phyloP scores from a whole-genome alignment of 1,140 invertebrate species.

The Camponotus vicinus region DNA sequence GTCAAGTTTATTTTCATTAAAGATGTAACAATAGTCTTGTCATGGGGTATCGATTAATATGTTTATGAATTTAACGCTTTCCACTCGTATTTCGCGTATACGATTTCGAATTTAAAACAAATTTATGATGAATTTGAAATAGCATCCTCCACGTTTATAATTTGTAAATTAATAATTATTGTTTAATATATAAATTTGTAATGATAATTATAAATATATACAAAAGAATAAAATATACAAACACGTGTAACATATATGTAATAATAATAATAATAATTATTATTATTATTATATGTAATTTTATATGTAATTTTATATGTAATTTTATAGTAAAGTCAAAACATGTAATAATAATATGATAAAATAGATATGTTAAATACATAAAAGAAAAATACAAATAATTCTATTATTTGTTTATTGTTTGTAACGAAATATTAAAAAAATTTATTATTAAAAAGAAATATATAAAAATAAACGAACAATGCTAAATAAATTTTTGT shows the following conservation, averaged over 20 bases:
- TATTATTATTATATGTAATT: too few relatives aligned
- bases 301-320: too few relatives aligned
- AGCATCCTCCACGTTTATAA: conserved; percentile 23
- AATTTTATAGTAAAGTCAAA: conserved; percentile 10
- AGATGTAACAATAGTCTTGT: conserved; percentile 41
- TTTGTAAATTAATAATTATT: neutral
- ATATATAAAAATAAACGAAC: neutral
- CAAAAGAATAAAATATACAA: neutral
- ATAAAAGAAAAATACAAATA: neutral
- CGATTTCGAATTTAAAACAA: conserved; percentile 10
- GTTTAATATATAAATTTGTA: conserved; percentile 37
- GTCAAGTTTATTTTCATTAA: conserved; percentile 38
- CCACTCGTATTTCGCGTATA: conserved; percentile 24
- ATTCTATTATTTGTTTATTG: neutral
- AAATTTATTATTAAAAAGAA: neutral
- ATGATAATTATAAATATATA: conserved; percentile 31
- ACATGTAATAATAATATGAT: conserved; percentile 3
- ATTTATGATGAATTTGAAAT: conserved; percentile 41
- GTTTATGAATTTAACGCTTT: conserved; percentile 32
- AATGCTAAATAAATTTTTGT: conserved; percentile 22
- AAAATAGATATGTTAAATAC: neutral
- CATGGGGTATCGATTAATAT: conserved; percentile 31
- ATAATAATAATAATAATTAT: neutral
- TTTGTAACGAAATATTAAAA: conserved; percentile 6
- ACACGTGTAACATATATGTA: neutral